Evolutionary conservation across 2,797 vertebrate species (phyloP).

Genomic region (Aotus griseimembra): DNA sequence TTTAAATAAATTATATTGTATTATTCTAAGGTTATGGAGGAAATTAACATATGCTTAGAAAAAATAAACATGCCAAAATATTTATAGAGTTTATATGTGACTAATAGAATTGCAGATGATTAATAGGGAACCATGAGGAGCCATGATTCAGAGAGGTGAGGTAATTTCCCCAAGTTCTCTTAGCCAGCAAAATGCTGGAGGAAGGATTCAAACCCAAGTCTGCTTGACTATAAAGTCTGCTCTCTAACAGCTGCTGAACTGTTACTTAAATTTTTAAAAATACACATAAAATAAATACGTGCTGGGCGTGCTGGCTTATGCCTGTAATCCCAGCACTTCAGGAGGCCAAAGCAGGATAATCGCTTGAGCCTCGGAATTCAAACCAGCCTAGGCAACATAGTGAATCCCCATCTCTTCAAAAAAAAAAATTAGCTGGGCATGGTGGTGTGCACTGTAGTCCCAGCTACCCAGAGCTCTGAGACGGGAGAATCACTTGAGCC

Average conservation of each 20-base stretch:
- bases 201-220: not conserved
- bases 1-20: not conserved
- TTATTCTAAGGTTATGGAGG: not conserved
- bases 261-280: not conserved
- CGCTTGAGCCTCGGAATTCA: no score
- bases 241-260: not conserved
- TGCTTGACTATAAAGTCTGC: not conserved
- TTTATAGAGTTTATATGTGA: slow-evolving; percentile 23
- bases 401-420: no score
- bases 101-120: not conserved
- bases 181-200: not conserved
- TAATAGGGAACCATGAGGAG: not conserved
- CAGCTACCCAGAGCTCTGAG: no score
- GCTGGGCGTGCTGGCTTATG: no score
- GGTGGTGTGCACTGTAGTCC: no score
- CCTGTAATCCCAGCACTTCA: no score
- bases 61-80: slow-evolving; percentile 47
- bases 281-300: no score
- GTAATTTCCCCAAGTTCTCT: not conserved
- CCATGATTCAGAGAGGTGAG: not conserved
- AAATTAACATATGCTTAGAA: slow-evolving; percentile 9
- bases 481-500: no score
- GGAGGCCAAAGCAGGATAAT: no score
- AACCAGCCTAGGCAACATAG: no score
- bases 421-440: no score